Conservation (phyloP, 2,888 invertebrate species). For the Melinaea menophilus region DNA sequence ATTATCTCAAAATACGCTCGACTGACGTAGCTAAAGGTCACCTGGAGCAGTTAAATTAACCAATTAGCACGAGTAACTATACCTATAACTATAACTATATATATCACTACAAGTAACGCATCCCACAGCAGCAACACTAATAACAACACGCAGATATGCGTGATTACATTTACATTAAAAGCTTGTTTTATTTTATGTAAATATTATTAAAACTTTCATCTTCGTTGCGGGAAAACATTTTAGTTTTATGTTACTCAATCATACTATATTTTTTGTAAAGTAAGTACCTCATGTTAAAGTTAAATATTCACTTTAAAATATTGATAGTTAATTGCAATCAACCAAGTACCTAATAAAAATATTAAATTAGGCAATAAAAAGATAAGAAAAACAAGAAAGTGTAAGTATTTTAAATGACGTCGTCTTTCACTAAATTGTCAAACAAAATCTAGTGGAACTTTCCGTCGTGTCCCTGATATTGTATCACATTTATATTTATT, state of each 20-base stretch:
- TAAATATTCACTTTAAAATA: too few species aligned
- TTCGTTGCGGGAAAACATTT: too few species aligned
- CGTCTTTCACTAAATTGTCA: not conserved
- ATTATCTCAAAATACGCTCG: not conserved
- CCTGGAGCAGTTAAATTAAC: not conserved
- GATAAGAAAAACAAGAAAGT: not conserved
- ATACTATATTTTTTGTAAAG: too few species aligned
- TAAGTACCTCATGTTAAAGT: too few species aligned
- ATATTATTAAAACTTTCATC: too few species aligned
- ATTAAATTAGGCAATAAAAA: too few species aligned
- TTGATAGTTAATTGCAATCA: too few species aligned
- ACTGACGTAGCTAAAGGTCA: not conserved
- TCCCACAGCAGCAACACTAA: not conserved
- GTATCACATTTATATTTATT: slow-evolving; percentile 54
- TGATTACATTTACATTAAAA: too few species aligned
- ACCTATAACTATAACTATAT: not conserved
- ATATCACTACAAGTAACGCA: not conserved
- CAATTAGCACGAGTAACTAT: not conserved
- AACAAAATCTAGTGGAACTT: slow-evolving; percentile 2
- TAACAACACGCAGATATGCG: not conserved
- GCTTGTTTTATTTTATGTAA: too few species aligned
- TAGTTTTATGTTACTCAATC: too few species aligned
- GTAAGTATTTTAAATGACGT: not conserved
- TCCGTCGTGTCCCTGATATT: slow-evolving; percentile 4
- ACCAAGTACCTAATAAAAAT: too few species aligned